Percentiles rank a stretch among this genome's conserved stretches.
Evolutionary conservation across 2,113 vertebrate species (phyloP).

Genomic region (Sebastes schlegelii): DNA sequence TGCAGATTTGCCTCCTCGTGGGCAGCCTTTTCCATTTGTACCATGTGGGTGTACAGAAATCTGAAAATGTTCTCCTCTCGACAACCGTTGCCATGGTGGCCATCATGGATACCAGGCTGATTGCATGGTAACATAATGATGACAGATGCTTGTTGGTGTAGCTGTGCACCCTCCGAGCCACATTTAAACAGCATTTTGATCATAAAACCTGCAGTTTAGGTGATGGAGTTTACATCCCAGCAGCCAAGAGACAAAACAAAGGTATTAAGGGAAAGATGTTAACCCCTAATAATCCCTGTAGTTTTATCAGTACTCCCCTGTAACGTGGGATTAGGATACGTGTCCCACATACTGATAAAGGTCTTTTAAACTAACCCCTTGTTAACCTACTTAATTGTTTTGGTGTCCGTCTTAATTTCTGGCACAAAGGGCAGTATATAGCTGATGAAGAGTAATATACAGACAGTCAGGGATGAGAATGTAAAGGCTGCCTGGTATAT

Average conservation of each 20-base stretch:
- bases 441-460: background rate
- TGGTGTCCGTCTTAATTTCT: slow-evolving; percentile 23
- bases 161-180: background rate
- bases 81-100: slow-evolving; percentile 69
- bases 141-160: slow-evolving; percentile 46
- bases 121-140: slow-evolving; percentile 54
- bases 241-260: slow-evolving; percentile 41
- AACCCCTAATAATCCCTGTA: slow-evolving; percentile 49
- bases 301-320: slow-evolving; percentile 8
- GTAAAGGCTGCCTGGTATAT: background rate
- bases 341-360: slow-evolving; percentile 31
- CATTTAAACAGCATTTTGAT: slow-evolving; percentile 14
- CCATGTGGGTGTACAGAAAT: slow-evolving; percentile 68
- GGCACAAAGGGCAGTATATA: background rate
- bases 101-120: slow-evolving; percentile 52
- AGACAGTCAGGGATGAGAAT: background rate
- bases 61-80: slow-evolving; percentile 49
- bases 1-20: slow-evolving; percentile 41
- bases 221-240: slow-evolving; percentile 27
- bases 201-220: background rate
- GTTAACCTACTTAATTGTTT: slow-evolving; percentile 59
- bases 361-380: slow-evolving; percentile 57
- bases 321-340: slow-evolving; percentile 60
- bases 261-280: slow-evolving; percentile 34
- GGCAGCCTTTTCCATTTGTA: slow-evolving; percentile 42